Conservation (phyloP, 2,113 vertebrate genomes). For the Stigmatopora argus region DNA sequence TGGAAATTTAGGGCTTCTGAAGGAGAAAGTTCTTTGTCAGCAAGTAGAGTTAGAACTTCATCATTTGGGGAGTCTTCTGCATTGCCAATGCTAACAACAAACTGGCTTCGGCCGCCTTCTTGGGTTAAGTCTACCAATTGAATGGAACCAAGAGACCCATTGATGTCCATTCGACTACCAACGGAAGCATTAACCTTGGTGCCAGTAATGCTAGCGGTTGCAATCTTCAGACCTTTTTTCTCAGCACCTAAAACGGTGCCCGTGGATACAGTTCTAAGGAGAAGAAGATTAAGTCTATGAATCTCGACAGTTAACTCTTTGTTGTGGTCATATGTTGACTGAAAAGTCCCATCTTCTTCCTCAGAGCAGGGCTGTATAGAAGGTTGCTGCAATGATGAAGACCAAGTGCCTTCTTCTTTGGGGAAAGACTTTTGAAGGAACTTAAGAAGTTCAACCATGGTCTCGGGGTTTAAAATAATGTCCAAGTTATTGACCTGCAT, state of each 20-base stretch:
- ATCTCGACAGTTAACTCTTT: slow-evolving; percentile 93
- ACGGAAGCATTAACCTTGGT: slow-evolving; percentile 93
- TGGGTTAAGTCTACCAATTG: slow-evolving; percentile 89
- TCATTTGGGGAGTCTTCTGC: slow-evolving; percentile 54
- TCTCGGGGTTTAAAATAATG: slow-evolving; percentile 97
- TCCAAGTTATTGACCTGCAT: slow-evolving; percentile 95
- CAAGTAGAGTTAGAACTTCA: slow-evolving; percentile 61
- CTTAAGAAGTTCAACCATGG: slow-evolving; percentile 91
- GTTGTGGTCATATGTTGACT: slow-evolving; percentile 86
- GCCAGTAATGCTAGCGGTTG: slow-evolving; percentile 87
- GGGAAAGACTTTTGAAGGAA: slow-evolving; percentile 97
- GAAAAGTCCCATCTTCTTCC: slow-evolving; percentile 73
- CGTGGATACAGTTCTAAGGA: slow-evolving; percentile 82
- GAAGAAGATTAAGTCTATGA: slow-evolving; percentile 87
- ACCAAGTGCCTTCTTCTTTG: slow-evolving; percentile 79
- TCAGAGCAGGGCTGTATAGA: slow-evolving; percentile 59
- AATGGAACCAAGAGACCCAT: slow-evolving; percentile 88
- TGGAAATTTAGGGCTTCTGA: slow-evolving; percentile 86
- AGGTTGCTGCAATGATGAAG: slow-evolving; percentile 69
- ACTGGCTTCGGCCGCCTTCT: slow-evolving; percentile 81
- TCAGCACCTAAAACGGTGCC: slow-evolving; percentile 75
- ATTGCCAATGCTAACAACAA: slow-evolving; percentile 92
- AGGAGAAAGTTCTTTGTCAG: slow-evolving; percentile 55
- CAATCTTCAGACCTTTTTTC: slow-evolving; percentile 90
- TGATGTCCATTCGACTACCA: slow-evolving; percentile 80